Evolutionary conservation across 1,140 invertebrate genomes (phyloP), one percentile per base, ranked within the genome.

Genomic region (Diachasma alloeum): DNA sequence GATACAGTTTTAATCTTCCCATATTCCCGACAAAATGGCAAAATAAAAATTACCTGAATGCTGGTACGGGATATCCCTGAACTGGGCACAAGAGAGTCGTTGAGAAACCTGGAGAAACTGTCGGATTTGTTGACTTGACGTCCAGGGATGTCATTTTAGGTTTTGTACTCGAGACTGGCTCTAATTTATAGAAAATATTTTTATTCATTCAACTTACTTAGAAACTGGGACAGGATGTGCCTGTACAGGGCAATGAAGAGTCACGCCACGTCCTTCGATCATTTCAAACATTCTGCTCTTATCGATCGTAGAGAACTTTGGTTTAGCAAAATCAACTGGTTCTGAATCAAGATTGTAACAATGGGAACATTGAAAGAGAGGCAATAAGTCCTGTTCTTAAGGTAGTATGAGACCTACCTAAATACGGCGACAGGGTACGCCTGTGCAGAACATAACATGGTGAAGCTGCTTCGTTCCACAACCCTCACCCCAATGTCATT

Each of bases 401-500:
- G 44, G 19, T 6, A 72, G 4, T 24, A 44, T 31, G 15, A 17
- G 74, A 84, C 84, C 78, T 91, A 93, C 92, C 92, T 92, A 88
- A 89, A 91, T 73, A 90, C 87, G 79, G 93, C 93, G 69, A 93
- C 90, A 77, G 93, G 93, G 83, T 91, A 94, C 31, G 92, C 92
- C 87, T 93, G 92, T 81, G 92, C 93, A 81, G 91, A 92, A 87
- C 90, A 93, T 81, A 92, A 89, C 85, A 91, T 87, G 79, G 86
- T 92, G 83, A 92, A 88, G 77, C 90, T 91, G 80, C 85, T 84
- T 78, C 68, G 83, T 84, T 82, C 82, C 48, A 78, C 78, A 78
- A 81, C 78, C 22, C 84, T 82, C 63, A 86, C 78, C 67, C 84
- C 84, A 70, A 86, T 81, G 74, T 86, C 84, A 80, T 86, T 86